Evolutionary conservation across 2,113 vertebrate genomes (phyloP).

Genomic region (Petromus typicus): DNA sequence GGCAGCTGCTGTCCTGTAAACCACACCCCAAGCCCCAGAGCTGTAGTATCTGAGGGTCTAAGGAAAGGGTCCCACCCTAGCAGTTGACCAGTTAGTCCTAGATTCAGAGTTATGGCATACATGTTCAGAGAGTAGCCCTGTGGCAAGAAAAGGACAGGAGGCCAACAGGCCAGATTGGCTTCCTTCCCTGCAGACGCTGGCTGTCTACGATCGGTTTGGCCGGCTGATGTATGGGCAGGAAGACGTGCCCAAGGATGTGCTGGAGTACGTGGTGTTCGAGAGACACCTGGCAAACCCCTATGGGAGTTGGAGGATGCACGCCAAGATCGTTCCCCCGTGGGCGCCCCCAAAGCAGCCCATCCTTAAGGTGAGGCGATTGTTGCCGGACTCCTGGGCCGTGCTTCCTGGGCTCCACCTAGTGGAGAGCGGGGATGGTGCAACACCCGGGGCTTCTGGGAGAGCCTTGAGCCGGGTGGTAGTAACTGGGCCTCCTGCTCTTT

Average conservation of each 20-base stretch:
- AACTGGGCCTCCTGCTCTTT: constrained; percentile 68
- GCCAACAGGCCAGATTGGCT: neutral
- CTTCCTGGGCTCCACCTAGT: constrained; percentile 53
- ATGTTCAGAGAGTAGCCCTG: neutral
- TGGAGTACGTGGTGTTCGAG: constrained; percentile 97
- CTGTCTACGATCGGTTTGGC: constrained; percentile 97
- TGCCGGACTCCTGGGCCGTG: neutral
- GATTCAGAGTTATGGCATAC: constrained; percentile 35
- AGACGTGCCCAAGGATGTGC: constrained; percentile 91
- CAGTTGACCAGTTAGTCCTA: neutral
- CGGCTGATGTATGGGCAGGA: constrained; percentile 94
- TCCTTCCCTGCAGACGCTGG: constrained; percentile 87
- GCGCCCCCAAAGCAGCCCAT: constrained; percentile 93
- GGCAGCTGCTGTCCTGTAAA: neutral
- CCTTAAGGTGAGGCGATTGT: constrained; percentile 89
- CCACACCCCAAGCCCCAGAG: neutral
- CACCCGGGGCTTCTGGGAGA: neutral
- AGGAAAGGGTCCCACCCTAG: neutral
- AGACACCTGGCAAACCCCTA: constrained; percentile 92
- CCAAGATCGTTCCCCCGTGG: constrained; percentile 88
- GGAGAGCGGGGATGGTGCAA: neutral
- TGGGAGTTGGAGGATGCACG: constrained; percentile 88
- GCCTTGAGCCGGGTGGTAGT: neutral
- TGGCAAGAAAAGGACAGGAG: neutral
- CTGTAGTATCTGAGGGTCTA: neutral